A percentile compares a stretch with the other conserved stretches of the same genome.
These are phyloP conservation scores for Antechinus stuartii DNA, from an alignment of 2,113 vertebrate species.

Conservation along the genomic window DNA sequence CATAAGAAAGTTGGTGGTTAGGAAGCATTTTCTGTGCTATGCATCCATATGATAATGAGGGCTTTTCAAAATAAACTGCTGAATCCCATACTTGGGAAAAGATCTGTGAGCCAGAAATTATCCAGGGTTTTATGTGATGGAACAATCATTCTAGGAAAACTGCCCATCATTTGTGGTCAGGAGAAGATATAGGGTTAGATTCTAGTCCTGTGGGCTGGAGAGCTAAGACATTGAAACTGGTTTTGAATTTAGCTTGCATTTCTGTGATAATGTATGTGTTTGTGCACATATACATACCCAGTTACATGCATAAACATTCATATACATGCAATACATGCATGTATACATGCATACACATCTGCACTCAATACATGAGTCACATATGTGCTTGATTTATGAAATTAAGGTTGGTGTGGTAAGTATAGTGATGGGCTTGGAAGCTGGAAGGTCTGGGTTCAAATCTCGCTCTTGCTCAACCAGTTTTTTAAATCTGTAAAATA, in stretches of 20 bases:
- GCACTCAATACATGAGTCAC: background rate
- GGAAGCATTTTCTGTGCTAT: background rate
- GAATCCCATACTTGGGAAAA: background rate
- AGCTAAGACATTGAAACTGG: background rate
- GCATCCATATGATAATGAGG: background rate
- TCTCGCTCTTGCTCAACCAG: background rate
- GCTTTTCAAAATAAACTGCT: background rate
- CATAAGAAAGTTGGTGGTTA: background rate
- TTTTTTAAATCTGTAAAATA: background rate
- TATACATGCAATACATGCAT: background rate
- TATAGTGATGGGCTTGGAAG: background rate
- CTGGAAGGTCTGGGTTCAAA: background rate
- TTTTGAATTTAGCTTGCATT: background rate
- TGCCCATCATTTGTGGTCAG: background rate
- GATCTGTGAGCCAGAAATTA: background rate
- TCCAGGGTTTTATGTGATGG: background rate
- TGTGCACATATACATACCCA: background rate
- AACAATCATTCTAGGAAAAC: conserved; percentile 8
- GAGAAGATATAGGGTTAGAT: background rate
- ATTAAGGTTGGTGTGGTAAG: background rate
- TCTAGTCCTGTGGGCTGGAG: background rate
- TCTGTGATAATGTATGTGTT: background rate
- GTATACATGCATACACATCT: background rate
- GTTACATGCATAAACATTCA: background rate
- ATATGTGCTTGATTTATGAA: background rate